phyloP scores from a whole-genome alignment of 2,797 vertebrate genomes.

The Odontamblyopus lacepedii region DNA sequence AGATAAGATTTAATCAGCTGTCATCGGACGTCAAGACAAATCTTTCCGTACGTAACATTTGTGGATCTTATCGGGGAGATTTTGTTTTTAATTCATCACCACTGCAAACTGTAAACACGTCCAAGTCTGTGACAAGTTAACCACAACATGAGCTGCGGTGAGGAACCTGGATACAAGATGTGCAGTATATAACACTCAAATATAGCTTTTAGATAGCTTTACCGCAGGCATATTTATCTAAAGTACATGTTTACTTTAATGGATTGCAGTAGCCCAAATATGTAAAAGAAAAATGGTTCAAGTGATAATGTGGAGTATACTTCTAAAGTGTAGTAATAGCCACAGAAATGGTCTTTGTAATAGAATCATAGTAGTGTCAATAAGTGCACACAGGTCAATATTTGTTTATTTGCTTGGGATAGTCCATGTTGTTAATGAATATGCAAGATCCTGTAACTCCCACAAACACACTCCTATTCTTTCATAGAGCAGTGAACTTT shows the following conservation, averaged over 20 bases:
- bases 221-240: no score
- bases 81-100: conserved; percentile 9
- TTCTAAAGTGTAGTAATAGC: no score
- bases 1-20: conserved; percentile 12
- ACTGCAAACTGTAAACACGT: conserved; percentile 4
- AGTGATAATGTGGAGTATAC: no score
- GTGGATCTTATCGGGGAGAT: conserved; percentile 5
- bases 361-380: no score
- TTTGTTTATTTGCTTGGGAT: no score
- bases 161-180: background rate
- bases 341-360: no score
- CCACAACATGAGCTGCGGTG: background rate
- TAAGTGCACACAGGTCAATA: no score
- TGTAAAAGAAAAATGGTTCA: no score
- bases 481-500: no score
- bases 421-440: no score
- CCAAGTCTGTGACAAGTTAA: background rate
- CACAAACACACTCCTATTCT: no score
- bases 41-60: background rate
- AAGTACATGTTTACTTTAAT: background rate
- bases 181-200: background rate
- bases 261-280: background rate
- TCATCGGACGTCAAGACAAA: conserved; percentile 5
- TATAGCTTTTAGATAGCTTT: background rate
- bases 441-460: no score